Base-by-base conservation (phyloP, 2,888 invertebrate species). In the Smittia aterrima region DNA sequence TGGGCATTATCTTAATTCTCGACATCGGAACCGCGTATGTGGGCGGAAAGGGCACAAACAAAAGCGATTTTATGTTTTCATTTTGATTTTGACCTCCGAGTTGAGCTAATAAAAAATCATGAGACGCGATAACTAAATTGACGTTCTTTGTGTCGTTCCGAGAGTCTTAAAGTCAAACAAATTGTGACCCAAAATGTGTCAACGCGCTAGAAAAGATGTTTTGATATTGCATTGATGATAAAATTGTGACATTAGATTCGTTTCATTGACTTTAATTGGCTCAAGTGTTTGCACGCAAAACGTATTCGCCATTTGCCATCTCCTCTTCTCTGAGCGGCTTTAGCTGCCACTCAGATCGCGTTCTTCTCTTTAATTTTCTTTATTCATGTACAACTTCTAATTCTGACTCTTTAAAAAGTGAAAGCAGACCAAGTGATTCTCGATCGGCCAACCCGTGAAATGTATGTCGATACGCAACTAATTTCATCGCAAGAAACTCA, bases 181-280 rank as follows among this genome's bases (percentile, higher is more conserved):
- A n/a, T 47, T 47, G 47, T 47, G 47, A 47, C 47, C n/a, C 47
- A 47, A 47, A 47, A 47, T 47, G 47, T 47, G 47, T 47, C 47
- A 47, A 47, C 47, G 47, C 47, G 16, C 47, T 47, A 47, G n/a
- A 47, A 16, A 47, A 47, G 47, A 47, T 16, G 47, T 11, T 47
- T 47, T 47, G 47, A 32, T 32, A 9, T 9, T 32, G 32, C 32
- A 32, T 3, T 11, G 47, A 47, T 16, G 47, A 47, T 47, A 11
- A 47, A 47, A 47, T 47, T 47, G 47, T 16, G 47, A 47, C 13
- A 47, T 47, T 47, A 47, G 11, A 47, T 47, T 47, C 47, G 47
- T 47, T 47, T n/a, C 2, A 47, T 47, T 47, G 47, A n/a, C 6
- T 47, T 47, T 47, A 47, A 47, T 47, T 47, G 47, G 47, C 47